These are phyloP conservation scores for Oasisia sp. DNA, from an alignment of 2,888 invertebrate genomes.

Conservation along the genomic window DNA sequence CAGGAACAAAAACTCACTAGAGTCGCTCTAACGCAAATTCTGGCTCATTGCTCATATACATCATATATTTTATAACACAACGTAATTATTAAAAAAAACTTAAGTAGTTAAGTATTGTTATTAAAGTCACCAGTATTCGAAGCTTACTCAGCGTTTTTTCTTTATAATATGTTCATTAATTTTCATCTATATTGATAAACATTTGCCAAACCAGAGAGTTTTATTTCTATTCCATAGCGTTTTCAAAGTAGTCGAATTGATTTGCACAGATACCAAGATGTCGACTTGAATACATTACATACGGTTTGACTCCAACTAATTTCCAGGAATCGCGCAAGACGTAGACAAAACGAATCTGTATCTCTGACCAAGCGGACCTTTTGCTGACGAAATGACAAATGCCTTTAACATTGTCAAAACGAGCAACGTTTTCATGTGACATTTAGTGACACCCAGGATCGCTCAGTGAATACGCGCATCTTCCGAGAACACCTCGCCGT, in stretches of 20 bases:
- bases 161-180: too few species aligned
- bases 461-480: background rate
- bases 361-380: background rate
- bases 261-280: background rate
- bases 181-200: too few species aligned
- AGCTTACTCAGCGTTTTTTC: too few species aligned
- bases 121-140: too few species aligned
- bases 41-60: background rate
- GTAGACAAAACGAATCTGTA: background rate
- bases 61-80: background rate
- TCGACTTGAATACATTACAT: background rate
- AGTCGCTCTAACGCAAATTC: background rate
- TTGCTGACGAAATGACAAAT: background rate
- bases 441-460: background rate
- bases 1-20: background rate
- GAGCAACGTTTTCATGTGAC: background rate
- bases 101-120: too few species aligned
- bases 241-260: too few species aligned
- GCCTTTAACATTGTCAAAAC: background rate
- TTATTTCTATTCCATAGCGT: too few species aligned
- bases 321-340: background rate
- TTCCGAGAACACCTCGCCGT: background rate
- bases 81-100: too few species aligned
- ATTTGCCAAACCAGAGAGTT: too few species aligned
- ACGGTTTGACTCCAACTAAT: background rate